A percentile compares a stretch with the other conserved stretches of the same genome.
Evolutionary conservation across 2,113 vertebrate species (phyloP).

Genomic region (Porphyrio hochstetteri): DNA sequence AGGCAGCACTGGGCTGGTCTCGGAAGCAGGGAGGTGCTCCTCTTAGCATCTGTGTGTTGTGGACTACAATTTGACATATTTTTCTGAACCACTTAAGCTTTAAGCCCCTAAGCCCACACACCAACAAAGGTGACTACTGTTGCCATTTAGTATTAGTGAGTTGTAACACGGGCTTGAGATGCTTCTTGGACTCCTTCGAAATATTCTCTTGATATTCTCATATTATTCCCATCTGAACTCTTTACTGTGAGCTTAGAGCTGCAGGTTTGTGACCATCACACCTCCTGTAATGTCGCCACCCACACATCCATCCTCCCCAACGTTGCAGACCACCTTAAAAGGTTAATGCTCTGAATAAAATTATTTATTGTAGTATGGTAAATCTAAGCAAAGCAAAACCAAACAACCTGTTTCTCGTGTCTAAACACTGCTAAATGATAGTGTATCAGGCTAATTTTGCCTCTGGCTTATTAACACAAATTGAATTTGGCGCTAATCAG

Average conservation of each 20-base stretch:
- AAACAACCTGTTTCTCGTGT: constrained; percentile 8
- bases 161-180: not conserved
- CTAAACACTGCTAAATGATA: constrained; percentile 67
- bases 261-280: not conserved
- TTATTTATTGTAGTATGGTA: not conserved
- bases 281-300: not conserved
- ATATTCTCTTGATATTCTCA: rapidly evolving
- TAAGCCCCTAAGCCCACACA: not conserved
- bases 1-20: not conserved
- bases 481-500: constrained; percentile 58
- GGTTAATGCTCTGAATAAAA: not conserved
- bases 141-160: not conserved
- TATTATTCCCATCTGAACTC: not conserved
- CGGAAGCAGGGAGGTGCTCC: not conserved
- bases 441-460: constrained; percentile 69
- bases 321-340: not conserved
- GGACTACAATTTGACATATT: not conserved
- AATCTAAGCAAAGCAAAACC: not conserved
- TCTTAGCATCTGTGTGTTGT: not conserved
- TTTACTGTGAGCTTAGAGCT: not conserved
- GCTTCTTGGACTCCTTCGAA: not conserved
- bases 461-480: constrained; percentile 64
- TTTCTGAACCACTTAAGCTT: not conserved
- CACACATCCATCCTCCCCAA: not conserved
- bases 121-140: not conserved